Conservation (phyloP, 2,888 invertebrate genomes). For the Gari tellinella region DNA sequence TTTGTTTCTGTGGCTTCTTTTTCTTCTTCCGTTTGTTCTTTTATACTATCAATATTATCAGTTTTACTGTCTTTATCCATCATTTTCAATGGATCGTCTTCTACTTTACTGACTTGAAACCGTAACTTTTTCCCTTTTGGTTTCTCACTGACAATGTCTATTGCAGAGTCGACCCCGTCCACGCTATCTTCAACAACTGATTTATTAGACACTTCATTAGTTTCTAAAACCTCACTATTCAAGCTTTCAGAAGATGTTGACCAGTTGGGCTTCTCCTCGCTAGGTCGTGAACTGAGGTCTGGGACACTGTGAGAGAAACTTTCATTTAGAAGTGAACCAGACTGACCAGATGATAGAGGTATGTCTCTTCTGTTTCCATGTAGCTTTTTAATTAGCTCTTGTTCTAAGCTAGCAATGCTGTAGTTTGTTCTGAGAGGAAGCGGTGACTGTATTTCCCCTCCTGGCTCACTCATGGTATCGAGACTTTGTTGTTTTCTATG, state of each 20-base stretch:
- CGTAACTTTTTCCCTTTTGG: slow-evolving; percentile 57
- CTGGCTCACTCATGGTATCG: slow-evolving; percentile 51
- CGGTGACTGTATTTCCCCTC: slow-evolving; percentile 64
- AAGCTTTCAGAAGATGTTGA: slow-evolving; percentile 42
- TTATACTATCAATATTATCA: background rate
- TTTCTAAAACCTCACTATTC: slow-evolving; percentile 4
- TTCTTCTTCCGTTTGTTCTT: background rate
- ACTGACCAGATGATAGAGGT: slow-evolving; percentile 34
- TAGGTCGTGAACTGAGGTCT: slow-evolving; percentile 16
- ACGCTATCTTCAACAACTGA: slow-evolving; percentile 12
- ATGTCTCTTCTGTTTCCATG: slow-evolving; percentile 68
- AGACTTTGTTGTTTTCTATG: slow-evolving; percentile 57
- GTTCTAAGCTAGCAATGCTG: slow-evolving; percentile 76
- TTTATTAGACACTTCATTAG: slow-evolving; percentile 16
- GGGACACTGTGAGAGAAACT: slow-evolving; percentile 38
- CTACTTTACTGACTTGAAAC: slow-evolving; percentile 73
- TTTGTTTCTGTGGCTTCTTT: slow-evolving; percentile 11
- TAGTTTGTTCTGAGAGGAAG: slow-evolving; percentile 53
- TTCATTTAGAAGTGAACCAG: slow-evolving; percentile 34
- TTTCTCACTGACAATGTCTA: background rate
- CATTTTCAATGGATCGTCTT: slow-evolving; percentile 65
- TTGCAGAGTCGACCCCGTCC: background rate
- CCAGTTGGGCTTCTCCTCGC: slow-evolving; percentile 45
- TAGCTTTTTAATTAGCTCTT: slow-evolving; percentile 80
- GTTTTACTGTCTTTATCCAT: slow-evolving; percentile 6